Evolutionary conservation across 1,140 invertebrate species (phyloP), one percentile per base, ranked within the genome.

Genomic region (Aricia agestis): DNA sequence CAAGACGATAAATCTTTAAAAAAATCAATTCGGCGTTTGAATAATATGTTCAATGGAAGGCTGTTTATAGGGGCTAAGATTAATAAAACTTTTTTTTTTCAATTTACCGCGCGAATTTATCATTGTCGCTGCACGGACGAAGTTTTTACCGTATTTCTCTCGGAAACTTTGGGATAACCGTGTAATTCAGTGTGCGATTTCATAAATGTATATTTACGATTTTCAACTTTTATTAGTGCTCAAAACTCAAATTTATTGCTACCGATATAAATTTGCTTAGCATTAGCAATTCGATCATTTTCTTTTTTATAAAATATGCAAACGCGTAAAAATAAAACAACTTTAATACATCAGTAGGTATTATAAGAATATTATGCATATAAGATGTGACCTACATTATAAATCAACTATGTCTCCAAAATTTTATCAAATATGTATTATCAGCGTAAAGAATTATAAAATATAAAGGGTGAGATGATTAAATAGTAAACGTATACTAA

Each of bases 71-170:
- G 10, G 13, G 45, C 57, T 59, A 41, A 59, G n/a, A 61, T 61
- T 58, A 69, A 69, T 69, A 69, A 59, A 69, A 63, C 5, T 59
- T 59, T 59, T 18, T 25, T 69, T 69, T 69, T 69, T 69, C 68
- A 32, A 69, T 69, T 69, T 69, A 61, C 68, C 68, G 25, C 25
- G 15, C 57, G 57, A 61, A 69, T 69, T 61, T 69, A 69, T 69
- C 68, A 69, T 61, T 69, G 68, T 61, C 68, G 68, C 36, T 61
- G 52, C 10, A 57, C 10, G 59, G 59, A 7, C 52, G n/a, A 59
- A 61, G 68, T 61, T 69, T 69, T 32, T 41, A 6, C 68, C 25
- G 32, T 41, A 61, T 69, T 69, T 69, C 67, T 57, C 52, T 19
- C 25, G 42, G 15, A 17, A 69, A 67, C 67, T 69, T 69, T 69